Conservation (phyloP, 2,888 invertebrate genomes). For the Eustalomyia histrio region DNA sequence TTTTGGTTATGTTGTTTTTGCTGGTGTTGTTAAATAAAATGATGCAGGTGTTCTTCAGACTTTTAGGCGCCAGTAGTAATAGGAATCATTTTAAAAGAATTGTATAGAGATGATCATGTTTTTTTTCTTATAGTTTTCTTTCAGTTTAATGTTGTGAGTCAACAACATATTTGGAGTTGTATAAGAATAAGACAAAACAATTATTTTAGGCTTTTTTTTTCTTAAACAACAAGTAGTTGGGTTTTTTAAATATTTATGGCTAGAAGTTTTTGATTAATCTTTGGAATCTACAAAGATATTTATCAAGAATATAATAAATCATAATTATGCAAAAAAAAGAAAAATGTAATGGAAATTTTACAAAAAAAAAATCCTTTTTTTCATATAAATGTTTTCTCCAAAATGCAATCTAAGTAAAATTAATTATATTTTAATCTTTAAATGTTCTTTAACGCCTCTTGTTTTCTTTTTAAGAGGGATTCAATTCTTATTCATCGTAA, state of each 20-base stretch:
- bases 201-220: neutral
- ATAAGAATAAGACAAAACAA: neutral
- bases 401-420: neutral
- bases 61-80: constrained; percentile 70
- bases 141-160: constrained; percentile 21
- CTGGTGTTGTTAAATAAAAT: constrained; percentile 57
- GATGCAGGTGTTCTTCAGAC: constrained; percentile 75
- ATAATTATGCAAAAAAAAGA: too few species aligned
- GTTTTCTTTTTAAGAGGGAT: neutral
- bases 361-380: too few species aligned
- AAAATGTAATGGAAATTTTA: too few species aligned
- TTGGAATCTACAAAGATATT: too few species aligned
- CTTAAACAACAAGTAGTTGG: too few species aligned
- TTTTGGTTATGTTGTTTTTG: constrained; percentile 25
- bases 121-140: constrained; percentile 33
- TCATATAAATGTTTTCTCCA: neutral
- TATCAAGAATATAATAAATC: too few species aligned
- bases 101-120: constrained; percentile 52
- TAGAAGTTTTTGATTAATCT: too few species aligned
- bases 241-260: too few species aligned
- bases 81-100: constrained; percentile 58
- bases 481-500: constrained; percentile 8
- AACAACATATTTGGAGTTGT: constrained; percentile 46
- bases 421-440: constrained; percentile 40
- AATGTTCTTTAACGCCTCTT: constrained; percentile 56